phyloP scores from a whole-genome alignment of 1,140 invertebrate genomes.

The Macrostomum lignano region DNA sequence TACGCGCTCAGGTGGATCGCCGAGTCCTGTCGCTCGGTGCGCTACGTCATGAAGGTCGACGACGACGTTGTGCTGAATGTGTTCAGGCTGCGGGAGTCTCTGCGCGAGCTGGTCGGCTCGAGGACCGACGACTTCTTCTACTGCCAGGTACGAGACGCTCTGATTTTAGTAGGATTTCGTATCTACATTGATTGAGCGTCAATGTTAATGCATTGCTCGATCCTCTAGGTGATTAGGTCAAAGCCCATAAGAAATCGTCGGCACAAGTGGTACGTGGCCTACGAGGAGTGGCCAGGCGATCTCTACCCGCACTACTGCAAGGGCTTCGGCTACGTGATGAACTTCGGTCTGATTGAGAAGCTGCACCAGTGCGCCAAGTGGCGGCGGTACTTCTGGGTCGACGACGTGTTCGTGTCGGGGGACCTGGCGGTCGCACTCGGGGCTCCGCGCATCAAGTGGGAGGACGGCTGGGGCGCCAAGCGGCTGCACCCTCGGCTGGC shows the following conservation, averaged over 20 bases:
- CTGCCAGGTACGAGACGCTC: conserved; percentile 7
- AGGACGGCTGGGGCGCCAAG: too few relatives aligned
- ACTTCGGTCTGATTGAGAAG: background rate
- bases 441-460: too few relatives aligned
- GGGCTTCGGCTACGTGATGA: conserved; percentile 7
- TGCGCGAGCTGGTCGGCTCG: conserved; percentile 1
- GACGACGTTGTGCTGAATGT: conserved; percentile 32
- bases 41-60: conserved; percentile 29
- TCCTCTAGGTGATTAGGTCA: too few relatives aligned
- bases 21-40: conserved; percentile 34
- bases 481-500: too few relatives aligned
- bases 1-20: conserved; percentile 51
- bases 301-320: conserved; percentile 7
- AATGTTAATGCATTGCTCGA: too few relatives aligned
- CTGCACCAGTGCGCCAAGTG: background rate
- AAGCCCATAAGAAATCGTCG: conserved; percentile 9
- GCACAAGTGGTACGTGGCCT: conserved; percentile 1
- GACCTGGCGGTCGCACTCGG: too few relatives aligned
- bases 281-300: background rate
- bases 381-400: background rate
- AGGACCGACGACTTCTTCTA: conserved; percentile 2
- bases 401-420: conserved; percentile 1
- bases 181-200: too few relatives aligned
- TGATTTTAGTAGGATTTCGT: too few relatives aligned
- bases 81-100: conserved; percentile 6